Base-by-base conservation (phyloP, 2,797 vertebrate species). In the Parauchenoglanis ngamensis region DNA sequence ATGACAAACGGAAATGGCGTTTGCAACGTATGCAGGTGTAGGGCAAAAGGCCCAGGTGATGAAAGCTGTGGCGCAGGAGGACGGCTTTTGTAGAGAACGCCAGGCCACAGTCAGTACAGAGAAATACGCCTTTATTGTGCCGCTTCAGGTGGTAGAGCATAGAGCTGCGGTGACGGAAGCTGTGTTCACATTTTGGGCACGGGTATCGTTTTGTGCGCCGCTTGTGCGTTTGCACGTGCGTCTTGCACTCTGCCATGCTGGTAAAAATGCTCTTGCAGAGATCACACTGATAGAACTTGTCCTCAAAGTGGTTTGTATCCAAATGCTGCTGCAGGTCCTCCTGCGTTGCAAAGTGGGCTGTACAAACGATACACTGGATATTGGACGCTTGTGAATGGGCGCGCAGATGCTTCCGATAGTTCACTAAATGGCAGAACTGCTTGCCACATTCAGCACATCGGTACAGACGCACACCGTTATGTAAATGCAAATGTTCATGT, bases 21-120 rank as follows among this genome's bases (percentile, higher is more conserved):
- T 84, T 93, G 90, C 96, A 96, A 56, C 93, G 94, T 2, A 95
- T 2, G 65, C 96, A 96, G 13, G 96, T 96, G 92, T 96, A 96
- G 0, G 96, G 95, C 91, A 95, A 85, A 87, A 96, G 75, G 17
- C 95, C 95, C 0, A 96, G 92, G 72, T 96, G 96, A 23, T 93
- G 92, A 92, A 96, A 96, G 93, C 95, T 96, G 93, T 96, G 96
- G 31, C 93, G 95, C 52, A 96, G 93, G 35, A 96, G 94, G 2
- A 93, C 89, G 2, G 91, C 94, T 88, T 95, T 96, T 76, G 90
- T 94, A 1, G 86, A 78, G 73, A 95, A 96, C 0, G 82, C 90
- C 88, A 91, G 86, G 5, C 91, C 40, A 67, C 96, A 96, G 88
- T 96, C 95, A 0, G 94, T 93, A 93, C 96, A 96, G 82, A 93